phyloP scores from a whole-genome alignment of 2,797 vertebrate genomes.

The Chrysocyon brachyurus region DNA sequence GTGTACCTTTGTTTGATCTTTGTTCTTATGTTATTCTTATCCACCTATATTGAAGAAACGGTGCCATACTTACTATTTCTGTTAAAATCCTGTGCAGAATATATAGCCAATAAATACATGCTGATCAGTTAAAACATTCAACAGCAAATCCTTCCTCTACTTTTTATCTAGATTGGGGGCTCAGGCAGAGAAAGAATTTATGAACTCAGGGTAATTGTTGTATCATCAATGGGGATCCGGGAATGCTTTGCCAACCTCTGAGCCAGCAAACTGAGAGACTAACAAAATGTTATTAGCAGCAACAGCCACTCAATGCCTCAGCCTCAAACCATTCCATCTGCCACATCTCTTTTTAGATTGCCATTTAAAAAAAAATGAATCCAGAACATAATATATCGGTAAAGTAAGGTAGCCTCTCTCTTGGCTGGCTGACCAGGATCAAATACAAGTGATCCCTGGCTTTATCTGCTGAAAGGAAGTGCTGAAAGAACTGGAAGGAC shows the following conservation, averaged over 20 bases:
- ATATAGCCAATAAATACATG: not conserved
- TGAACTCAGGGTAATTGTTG: not conserved
- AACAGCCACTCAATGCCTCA: not conserved
- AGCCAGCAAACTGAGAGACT: not conserved
- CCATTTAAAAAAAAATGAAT: not conserved
- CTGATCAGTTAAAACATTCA: not conserved
- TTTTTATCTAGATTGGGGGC: not conserved
- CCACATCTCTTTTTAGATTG: not conserved
- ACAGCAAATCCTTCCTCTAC: not conserved
- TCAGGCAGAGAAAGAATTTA: not conserved
- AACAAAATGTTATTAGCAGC: not conserved
- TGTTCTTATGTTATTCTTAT: not conserved
- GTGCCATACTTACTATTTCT: not conserved
- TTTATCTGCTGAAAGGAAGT: not conserved
- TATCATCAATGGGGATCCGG: not conserved
- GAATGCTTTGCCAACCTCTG: not conserved
- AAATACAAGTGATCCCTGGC: not conserved
- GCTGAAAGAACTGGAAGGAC: not conserved
- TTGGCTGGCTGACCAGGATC: not conserved
- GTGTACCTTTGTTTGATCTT: not conserved
- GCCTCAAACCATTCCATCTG: not conserved
- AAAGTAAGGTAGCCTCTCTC: not conserved
- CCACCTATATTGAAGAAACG: not conserved
- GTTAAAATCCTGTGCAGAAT: not conserved
- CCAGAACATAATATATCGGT: not conserved